Conservation (phyloP, 1,140 invertebrate species). For the Orussus abietinus region DNA sequence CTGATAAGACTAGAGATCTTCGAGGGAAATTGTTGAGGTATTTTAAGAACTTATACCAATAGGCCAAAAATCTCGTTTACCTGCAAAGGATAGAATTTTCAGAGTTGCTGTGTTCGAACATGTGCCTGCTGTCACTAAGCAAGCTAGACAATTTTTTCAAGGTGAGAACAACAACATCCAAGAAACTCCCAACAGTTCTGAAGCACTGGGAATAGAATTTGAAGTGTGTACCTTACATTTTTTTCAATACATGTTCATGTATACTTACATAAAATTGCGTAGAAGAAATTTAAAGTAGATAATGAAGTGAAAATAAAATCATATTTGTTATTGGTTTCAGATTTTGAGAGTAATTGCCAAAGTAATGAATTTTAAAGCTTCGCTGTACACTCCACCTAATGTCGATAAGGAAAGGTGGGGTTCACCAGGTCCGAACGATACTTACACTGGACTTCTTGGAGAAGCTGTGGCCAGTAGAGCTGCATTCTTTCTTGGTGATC, state of each 20-base stretch:
- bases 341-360: constrained; percentile 64
- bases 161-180: constrained; percentile 23
- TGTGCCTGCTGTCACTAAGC: constrained; percentile 62
- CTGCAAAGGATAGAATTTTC: constrained; percentile 41
- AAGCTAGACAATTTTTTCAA: constrained; percentile 40
- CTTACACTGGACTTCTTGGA: constrained; percentile 66
- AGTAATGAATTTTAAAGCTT: constrained; percentile 65
- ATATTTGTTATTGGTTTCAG: constrained; percentile 44
- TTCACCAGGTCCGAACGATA: constrained; percentile 55
- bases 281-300: constrained; percentile 26
- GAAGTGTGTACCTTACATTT: constrained; percentile 47
- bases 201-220: constrained; percentile 59
- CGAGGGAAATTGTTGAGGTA: constrained; percentile 40
- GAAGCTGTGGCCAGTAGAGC: constrained; percentile 66
- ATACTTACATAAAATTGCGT: constrained; percentile 12
- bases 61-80: neutral
- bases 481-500: constrained; percentile 71
- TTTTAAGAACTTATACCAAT: constrained; percentile 3
- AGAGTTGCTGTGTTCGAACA: constrained; percentile 67
- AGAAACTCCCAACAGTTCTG: too few species aligned
- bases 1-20: constrained; percentile 60
- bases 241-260: constrained; percentile 3
- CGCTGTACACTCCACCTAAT: constrained; percentile 62
- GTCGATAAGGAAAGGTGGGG: constrained; percentile 64
- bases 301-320: constrained; percentile 15